These are phyloP conservation scores for Plestiodon gilberti DNA, from an alignment of 2,113 vertebrate species.

Conservation along the genomic window DNA sequence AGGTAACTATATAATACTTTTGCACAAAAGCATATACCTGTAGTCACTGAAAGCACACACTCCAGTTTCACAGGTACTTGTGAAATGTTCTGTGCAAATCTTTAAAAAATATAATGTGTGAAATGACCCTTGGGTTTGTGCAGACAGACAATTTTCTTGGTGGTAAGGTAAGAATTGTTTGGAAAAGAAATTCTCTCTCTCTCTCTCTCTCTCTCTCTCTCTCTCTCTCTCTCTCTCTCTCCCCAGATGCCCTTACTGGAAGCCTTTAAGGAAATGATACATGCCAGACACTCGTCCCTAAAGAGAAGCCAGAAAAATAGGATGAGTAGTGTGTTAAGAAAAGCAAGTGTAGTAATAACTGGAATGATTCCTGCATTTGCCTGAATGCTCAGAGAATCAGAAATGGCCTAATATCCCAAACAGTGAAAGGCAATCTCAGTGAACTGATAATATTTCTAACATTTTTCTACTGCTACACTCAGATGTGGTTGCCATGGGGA, in stretches of 20 bases:
- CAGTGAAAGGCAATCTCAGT: conserved; percentile 10
- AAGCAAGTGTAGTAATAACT: background rate
- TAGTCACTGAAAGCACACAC: background rate
- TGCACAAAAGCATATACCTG: too few species aligned
- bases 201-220: too few species aligned
- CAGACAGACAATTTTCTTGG: background rate
- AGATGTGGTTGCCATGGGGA: conserved; percentile 40
- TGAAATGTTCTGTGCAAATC: background rate
- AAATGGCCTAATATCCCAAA: background rate
- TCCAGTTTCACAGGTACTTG: background rate
- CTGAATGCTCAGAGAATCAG: conserved; percentile 19
- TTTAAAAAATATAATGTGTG: too few species aligned
- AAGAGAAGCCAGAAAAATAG: background rate
- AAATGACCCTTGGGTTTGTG: background rate
- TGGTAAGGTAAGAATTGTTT: background rate
- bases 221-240: too few species aligned
- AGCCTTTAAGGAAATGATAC: background rate
- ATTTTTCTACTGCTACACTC: conserved; percentile 5
- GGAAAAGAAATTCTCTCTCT: too few species aligned
- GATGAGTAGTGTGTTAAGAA: background rate
- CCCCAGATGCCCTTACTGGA: background rate
- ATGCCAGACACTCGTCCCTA: background rate
- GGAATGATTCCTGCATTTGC: background rate
- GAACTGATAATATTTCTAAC: background rate
- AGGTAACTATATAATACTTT: too few species aligned